Base-by-base conservation (phyloP, 1,140 invertebrate genomes). In the Macrocentrus cingulum region DNA sequence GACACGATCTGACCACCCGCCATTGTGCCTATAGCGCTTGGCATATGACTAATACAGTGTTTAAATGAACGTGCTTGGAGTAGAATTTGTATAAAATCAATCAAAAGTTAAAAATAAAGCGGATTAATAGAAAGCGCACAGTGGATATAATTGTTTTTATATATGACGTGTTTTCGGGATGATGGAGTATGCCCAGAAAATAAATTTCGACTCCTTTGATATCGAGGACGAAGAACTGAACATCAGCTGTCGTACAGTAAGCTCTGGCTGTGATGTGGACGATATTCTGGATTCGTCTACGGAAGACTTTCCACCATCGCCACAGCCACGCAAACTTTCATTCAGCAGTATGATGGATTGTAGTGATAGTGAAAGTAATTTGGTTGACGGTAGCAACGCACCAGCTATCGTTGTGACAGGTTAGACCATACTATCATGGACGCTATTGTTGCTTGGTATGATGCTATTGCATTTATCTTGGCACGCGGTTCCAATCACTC, bases 221-320 rank as follows among this genome's bases (percentile, higher is more conserved):
- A 68, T 76, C 44, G 71, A 76, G 45, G 70, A 78, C 61, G 74
- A 75, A 45, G 74, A 77, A 51, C 59, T 76, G 19, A 76, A 71
- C 32, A 69, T 75, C 51, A 79, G 74, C 65, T 70, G 68, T 65
- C 68, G 66, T 16, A 67, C 66, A 20, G 74, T 68, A 53, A 76
- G 70, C 36, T 74, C 76, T 1, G 74, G 70, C 20, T 77, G 72
- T 55, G 75, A 79, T 62, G 57, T 73, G 41, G 70, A 75, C 44
- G 72, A 76, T 67, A 65, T 63, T 7, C 67, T 79, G 42, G 72
- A 79, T 29, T 73, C 71, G 0, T 80, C 72, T 1, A 58, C 67
- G 0, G 75, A 75, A 15, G 74, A 79, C 50, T 71, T 74, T 36
- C 71, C 69, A 29, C 67, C 67, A 0, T 45, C 67, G 2, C 69